Percentiles rank a stretch among this genome's conserved stretches.
These are phyloP conservation scores for Chrysodeixis includens DNA, from an alignment of 2,888 invertebrate genomes.

Conservation along the genomic window DNA sequence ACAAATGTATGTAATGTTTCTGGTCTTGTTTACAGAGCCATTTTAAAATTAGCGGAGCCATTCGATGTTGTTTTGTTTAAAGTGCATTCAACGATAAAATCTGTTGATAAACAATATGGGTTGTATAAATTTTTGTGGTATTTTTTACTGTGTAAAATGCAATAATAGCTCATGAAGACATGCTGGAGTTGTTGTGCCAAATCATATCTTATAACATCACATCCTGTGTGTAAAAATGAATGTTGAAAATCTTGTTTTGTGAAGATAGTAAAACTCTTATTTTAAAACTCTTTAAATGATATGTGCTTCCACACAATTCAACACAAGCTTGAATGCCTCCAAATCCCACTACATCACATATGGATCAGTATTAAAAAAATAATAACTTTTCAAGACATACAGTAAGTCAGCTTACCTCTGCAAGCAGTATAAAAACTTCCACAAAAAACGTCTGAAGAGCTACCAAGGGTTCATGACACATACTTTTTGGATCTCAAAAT, in stretches of 20 bases:
- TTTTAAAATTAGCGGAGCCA: slow-evolving; percentile 17
- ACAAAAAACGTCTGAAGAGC: slow-evolving; percentile 37
- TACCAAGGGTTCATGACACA: slow-evolving; percentile 51
- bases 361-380: neutral
- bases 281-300: too few relatives aligned
- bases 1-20: slow-evolving; percentile 10
- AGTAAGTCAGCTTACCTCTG: slow-evolving; percentile 11
- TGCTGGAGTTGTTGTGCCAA: too few relatives aligned
- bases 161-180: too few relatives aligned
- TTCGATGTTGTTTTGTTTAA: slow-evolving; percentile 8
- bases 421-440: slow-evolving; percentile 10
- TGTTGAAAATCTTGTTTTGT: too few relatives aligned
- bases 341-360: neutral
- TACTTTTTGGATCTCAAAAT: slow-evolving; percentile 54
- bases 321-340: too few relatives aligned
- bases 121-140: neutral
- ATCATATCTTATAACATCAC: too few relatives aligned
- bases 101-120: neutral
- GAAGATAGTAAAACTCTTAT: too few relatives aligned
- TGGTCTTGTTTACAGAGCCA: slow-evolving; percentile 14
- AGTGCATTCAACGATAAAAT: neutral
- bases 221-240: too few relatives aligned
- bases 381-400: slow-evolving; percentile 13
- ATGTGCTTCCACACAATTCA: too few relatives aligned
- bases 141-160: too few relatives aligned